phyloP scores from a whole-genome alignment of 2,797 vertebrate species.

The Prionace glauca region DNA sequence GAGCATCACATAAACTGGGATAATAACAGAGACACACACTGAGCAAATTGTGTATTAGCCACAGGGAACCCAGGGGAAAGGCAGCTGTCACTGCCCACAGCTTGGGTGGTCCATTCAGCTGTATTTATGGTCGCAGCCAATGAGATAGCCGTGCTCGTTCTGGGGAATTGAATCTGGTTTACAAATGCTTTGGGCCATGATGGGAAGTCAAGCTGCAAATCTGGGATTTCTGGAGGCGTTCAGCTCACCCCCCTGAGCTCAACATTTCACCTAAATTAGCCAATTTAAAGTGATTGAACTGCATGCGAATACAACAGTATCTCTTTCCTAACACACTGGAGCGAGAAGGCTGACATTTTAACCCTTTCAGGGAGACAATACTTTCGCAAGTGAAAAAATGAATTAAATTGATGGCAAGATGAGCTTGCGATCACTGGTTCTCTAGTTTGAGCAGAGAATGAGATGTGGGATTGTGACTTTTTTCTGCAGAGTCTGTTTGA shows the following conservation, averaged over 20 bases:
- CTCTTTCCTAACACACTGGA: neutral
- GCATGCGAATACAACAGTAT: slow-evolving; percentile 13
- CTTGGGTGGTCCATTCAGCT: slow-evolving; percentile 38
- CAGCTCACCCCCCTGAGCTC: slow-evolving; percentile 30
- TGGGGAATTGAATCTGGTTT: slow-evolving; percentile 36
- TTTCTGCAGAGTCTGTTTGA: neutral
- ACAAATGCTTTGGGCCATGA: slow-evolving; percentile 35
- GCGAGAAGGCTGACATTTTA: neutral
- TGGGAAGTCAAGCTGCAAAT: slow-evolving; percentile 37
- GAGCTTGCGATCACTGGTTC: neutral
- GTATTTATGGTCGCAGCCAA: slow-evolving; percentile 35
- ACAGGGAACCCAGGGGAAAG: slow-evolving; percentile 33
- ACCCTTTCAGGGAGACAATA: neutral
- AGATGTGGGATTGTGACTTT: no score
- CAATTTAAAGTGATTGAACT: slow-evolving; percentile 37
- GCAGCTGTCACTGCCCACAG: slow-evolving; percentile 33
- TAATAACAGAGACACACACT: slow-evolving; percentile 33
- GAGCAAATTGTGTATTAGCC: slow-evolving; percentile 35
- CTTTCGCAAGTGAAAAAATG: neutral
- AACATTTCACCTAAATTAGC: slow-evolving; percentile 36
- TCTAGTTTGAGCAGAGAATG: neutral
- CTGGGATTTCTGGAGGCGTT: slow-evolving; percentile 36
- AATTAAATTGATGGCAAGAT: neutral
- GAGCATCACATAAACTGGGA: slow-evolving; percentile 36
- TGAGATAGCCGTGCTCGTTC: slow-evolving; percentile 21